Evolutionary conservation across 30 jellyfish, hydroid and myxozoan species (phyloP), one percentile per base, ranked within the genome.

Genomic region (Sanderia malayensis): DNA sequence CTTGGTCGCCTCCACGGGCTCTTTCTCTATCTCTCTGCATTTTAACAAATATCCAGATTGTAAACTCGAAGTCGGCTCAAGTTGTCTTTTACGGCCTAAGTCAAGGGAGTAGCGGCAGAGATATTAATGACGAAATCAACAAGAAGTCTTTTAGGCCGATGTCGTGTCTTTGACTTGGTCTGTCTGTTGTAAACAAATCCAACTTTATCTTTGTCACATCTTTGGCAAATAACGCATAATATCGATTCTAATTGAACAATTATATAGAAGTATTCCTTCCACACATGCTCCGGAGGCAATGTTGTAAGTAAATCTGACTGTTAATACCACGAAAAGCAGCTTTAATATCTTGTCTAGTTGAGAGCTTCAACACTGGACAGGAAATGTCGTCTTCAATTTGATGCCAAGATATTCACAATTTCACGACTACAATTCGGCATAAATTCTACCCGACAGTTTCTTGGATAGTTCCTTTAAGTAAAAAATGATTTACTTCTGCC

Each of bases 1-100:
- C 86, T n/a, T 93, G 58, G 74, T 82, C 96, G 32, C 73, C 70
- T 44, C 88, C 94, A 69, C 94, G 88, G 45, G 76, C 96, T 69
- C 86, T 76, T 34, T 81, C 96, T 63, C 94, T 58, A 57, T 80
- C 90, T 52, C 93, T 73, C 79, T 80, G 93, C 93, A 80, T 80
- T 58, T 4, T 60, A 11, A 4, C 18, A 4, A 49, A 49, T 49
- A 6, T 41, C 55, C 18, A 49, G 18, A 49, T 7, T 18, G 24
- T 2, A 49, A 49, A 2, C 64, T 49, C 27, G 7, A 19, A 9
- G 64, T 49, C 55, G n/a, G n/a, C n/a, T 37, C 52, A 37, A 37
- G 52, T 13, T n/a, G n/a, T n/a, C n/a, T n/a, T n/a, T n/a, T n/a
- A 13, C 52, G 13, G 52, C 52, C 52, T 37, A 4, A 13, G 6